phyloP scores from a whole-genome alignment of 2,888 invertebrate species.

The Chironomus tentans region DNA sequence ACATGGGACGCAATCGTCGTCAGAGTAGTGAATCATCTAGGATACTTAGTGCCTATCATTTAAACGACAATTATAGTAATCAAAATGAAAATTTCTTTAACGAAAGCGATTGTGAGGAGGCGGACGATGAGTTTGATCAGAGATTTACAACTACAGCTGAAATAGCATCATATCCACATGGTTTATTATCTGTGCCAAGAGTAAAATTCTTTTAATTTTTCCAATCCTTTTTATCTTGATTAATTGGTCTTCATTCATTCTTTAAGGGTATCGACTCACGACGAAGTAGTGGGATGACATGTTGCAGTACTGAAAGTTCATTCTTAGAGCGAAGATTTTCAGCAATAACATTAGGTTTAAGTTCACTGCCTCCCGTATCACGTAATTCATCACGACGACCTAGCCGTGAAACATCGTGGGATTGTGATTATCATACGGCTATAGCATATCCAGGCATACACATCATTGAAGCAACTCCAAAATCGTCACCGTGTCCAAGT shows the following conservation, averaged over 20 bases:
- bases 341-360: slow-evolving; percentile 64
- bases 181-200: slow-evolving; percentile 40
- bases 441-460: slow-evolving; percentile 48
- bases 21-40: slow-evolving; percentile 48
- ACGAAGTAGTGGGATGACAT: slow-evolving; percentile 71
- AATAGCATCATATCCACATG: slow-evolving; percentile 37
- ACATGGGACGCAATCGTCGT: slow-evolving; percentile 43
- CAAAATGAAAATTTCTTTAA: slow-evolving; percentile 42
- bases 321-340: slow-evolving; percentile 74
- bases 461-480: slow-evolving; percentile 73
- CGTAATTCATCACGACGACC: slow-evolving; percentile 35
- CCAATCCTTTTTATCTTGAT: too few relatives aligned
- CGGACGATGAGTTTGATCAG: slow-evolving; percentile 45
- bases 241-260: neutral
- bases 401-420: slow-evolving; percentile 39
- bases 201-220: slow-evolving; percentile 32
- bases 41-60: slow-evolving; percentile 41
- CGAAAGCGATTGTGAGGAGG: slow-evolving; percentile 42
- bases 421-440: slow-evolving; percentile 46
- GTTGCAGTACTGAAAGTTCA: slow-evolving; percentile 76
- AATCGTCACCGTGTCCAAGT: slow-evolving; percentile 71
- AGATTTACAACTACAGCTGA: slow-evolving; percentile 33
- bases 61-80: slow-evolving; percentile 39
- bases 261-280: slow-evolving; percentile 43
- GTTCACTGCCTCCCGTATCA: slow-evolving; percentile 45